Evolutionary conservation across 2,797 vertebrate genomes (phyloP), one percentile per base, ranked within the genome.

Genomic region (Alauda arvensis): DNA sequence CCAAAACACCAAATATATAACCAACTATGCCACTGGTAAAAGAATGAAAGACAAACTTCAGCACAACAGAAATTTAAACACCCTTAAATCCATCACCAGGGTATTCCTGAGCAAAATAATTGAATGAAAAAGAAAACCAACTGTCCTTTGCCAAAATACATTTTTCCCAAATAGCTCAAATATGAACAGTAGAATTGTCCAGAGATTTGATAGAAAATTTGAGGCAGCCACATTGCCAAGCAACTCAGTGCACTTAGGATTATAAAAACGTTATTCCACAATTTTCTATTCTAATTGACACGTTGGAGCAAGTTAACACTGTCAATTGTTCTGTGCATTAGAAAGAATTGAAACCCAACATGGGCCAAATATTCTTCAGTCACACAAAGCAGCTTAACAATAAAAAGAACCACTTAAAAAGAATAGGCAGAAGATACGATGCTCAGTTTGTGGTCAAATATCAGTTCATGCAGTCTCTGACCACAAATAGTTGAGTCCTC

Each of bases 301-400:
- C 95, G 96, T 93, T 90, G 62, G 42, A 95, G 71, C 86, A 92
- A 92, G 95, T 93, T 94, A 96, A 96, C 94, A 96, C 96, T 95
- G 96, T 96, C 93, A 93, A 42, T 94, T 85, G 72, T 90, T 91
- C 83, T 96, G 94, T 96, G 95, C 95, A 95, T 96, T 90, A 96
- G 95, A 95, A 96, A 96, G 93, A 96, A 94, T 4, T 91, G 93
- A 97, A 97, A 97, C 98, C 98, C 98, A 98, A 97, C 97, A 93
- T 98, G 97, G 98, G 98, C 96, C 89, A 94, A 95, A 96, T 92
- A 95, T 94, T 95, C 91, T 95, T 97, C 94, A 95, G 96, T 96
- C 93, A 93, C 97, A 96, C 96, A 96, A 95, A 97, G 97, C 97
- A 98, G 97, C 96, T 94, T 81, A 93, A 96, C 87, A 66, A 95